Percentiles rank a stretch among this genome's conserved stretches.
Conservation (phyloP, 2,113 vertebrate species). For the Trogon melanurus region DNA sequence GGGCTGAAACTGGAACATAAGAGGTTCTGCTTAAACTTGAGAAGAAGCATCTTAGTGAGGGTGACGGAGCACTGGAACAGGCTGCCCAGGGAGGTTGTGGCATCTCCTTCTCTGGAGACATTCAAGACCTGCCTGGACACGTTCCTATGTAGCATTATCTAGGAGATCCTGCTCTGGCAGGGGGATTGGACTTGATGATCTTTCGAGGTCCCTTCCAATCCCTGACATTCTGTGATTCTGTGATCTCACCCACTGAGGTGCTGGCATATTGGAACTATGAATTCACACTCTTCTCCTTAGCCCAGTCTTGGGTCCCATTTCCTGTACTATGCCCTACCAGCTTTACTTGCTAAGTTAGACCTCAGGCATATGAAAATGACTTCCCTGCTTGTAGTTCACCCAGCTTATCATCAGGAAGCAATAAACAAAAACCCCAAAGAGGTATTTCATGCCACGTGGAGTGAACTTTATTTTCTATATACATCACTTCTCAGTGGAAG, state of each 20-base stretch:
- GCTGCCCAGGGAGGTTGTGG: too few relatives aligned
- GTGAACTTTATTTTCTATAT: background rate
- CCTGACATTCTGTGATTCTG: too few relatives aligned
- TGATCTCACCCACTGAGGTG: background rate
- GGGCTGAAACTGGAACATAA: too few relatives aligned
- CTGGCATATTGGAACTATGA: rapidly evolving
- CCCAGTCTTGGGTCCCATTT: background rate
- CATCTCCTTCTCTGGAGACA: too few relatives aligned
- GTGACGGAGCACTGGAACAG: too few relatives aligned
- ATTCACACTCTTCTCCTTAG: background rate
- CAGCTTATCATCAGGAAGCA: background rate
- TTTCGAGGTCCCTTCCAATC: too few relatives aligned
- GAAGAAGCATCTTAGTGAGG: too few relatives aligned
- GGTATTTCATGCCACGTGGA: background rate
- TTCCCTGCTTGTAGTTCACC: background rate
- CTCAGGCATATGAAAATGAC: background rate
- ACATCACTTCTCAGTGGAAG: background rate
- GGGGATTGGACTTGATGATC: too few relatives aligned
- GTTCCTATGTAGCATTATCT: too few relatives aligned
- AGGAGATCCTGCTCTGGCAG: too few relatives aligned
- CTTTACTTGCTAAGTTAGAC: background rate
- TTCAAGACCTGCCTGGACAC: too few relatives aligned
- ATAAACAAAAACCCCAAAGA: background rate
- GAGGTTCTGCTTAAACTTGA: too few relatives aligned
- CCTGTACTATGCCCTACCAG: background rate